Evolutionary conservation across 2,888 invertebrate species (phyloP).

Genomic region (Drosophila acutilabella): DNA sequence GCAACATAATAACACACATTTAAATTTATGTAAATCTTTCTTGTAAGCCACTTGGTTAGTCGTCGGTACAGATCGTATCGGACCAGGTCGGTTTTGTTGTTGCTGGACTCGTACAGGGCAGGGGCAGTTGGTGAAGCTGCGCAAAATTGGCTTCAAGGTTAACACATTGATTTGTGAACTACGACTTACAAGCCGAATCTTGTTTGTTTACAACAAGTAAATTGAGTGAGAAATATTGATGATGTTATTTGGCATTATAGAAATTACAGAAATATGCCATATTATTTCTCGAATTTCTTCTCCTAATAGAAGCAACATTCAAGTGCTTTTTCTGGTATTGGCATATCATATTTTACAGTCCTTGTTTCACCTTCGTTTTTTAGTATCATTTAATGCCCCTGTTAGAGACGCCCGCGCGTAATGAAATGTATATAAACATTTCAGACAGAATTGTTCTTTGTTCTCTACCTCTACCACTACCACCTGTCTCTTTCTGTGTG

Average conservation of each 20-base stretch:
- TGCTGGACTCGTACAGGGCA: too few species aligned
- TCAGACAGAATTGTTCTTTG: slow-evolving; percentile 29
- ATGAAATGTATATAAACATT: slow-evolving; percentile 61
- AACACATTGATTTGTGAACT: slow-evolving; percentile 48
- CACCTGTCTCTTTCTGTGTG: background rate
- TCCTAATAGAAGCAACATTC: background rate
- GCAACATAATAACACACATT: slow-evolving; percentile 76
- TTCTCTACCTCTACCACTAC: slow-evolving; percentile 3
- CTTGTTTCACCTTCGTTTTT: slow-evolving; percentile 14
- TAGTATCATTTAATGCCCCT: slow-evolving; percentile 33
- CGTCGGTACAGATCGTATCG: slow-evolving; percentile 1
- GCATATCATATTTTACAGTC: slow-evolving; percentile 21
- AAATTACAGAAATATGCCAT: background rate
- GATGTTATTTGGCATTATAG: slow-evolving; percentile 14
- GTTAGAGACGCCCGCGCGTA: slow-evolving; percentile 28
- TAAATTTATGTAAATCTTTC: slow-evolving; percentile 70
- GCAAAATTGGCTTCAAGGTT: slow-evolving; percentile 51
- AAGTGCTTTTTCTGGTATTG: slow-evolving; percentile 15
- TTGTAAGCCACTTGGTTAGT: slow-evolving; percentile 55
- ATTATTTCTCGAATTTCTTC: background rate
- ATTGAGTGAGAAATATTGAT: slow-evolving; percentile 32
- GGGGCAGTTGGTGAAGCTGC: slow-evolving; percentile 15
- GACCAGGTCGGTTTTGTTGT: slow-evolving; percentile 2
- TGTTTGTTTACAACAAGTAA: slow-evolving; percentile 24
- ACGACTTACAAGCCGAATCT: slow-evolving; percentile 23